Conservation (phyloP, 2,888 invertebrate genomes). For the Bembecia ichneumoniformis region DNA sequence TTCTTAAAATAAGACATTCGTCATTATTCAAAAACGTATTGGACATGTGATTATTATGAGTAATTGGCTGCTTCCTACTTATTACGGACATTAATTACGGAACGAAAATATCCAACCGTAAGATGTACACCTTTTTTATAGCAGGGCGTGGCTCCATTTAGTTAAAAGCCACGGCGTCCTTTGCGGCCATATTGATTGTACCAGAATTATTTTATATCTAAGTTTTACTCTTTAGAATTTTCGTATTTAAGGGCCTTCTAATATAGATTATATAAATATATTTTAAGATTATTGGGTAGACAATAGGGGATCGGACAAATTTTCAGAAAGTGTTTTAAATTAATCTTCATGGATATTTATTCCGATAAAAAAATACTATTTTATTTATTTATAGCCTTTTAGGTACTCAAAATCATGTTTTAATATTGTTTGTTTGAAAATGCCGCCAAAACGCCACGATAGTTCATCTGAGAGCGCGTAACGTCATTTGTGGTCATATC, state of each 20-base stretch:
- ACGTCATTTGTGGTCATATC: no score
- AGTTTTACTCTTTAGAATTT: not conserved
- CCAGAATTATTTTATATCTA: not conserved
- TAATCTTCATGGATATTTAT: no score
- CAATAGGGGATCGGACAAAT: no score
- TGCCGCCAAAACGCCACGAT: no score
- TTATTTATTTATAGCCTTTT: no score
- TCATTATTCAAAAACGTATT: not conserved
- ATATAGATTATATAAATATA: no score
- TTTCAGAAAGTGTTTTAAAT: no score
- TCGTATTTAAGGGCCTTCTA: not conserved
- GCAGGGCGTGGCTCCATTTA: slow-evolving; percentile 10
- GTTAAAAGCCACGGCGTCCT: slow-evolving; percentile 1
- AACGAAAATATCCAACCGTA: slow-evolving; percentile 8
- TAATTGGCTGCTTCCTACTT: slow-evolving; percentile 16
- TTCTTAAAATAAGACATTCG: not conserved
- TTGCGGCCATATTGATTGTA: not conserved
- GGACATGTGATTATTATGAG: slow-evolving; percentile 14
- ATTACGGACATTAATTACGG: slow-evolving; percentile 16
- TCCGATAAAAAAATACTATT: no score
- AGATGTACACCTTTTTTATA: not conserved
- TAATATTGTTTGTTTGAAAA: no score
- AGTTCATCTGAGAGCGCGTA: no score
- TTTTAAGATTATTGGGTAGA: no score
- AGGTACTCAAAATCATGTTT: no score